Base-by-base conservation (phyloP, 1,140 invertebrate genomes). In the Drosophila obscura region DNA sequence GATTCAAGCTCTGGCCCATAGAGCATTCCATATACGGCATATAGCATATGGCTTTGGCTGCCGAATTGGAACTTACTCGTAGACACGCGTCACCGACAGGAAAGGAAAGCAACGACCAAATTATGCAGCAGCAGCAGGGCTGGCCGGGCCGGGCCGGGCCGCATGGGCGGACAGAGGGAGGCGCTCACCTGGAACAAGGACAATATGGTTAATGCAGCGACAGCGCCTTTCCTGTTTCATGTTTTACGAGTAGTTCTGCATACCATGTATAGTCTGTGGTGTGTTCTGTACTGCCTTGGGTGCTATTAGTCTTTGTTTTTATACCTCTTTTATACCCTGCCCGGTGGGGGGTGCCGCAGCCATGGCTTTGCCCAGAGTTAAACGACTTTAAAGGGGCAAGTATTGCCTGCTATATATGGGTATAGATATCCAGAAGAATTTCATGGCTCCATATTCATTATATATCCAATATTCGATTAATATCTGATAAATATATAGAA, bases 141-240 rank as follows among this genome's bases (percentile, higher is more conserved):
- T 19, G 19, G 1, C 19, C 19, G 19, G 19, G 19, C 19, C 2
- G 11, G 11, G 35, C 35, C 4, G 11, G 35, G 35, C 35, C 31
- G 31, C 31, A 9, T 35, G 62, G 62, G 73, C 49, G 56, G 73
- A 63, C 35, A 39, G 71, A 67, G 53, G 82, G 76, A 77, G 64
- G 69, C 83, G 83, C 67, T 87, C 82, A 87, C 55, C 82, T 87
- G 82, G 82, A 87, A 87, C 82, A 82, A 88, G 82, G 78, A 78
- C 82, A 82, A 78, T 87, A 87, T 87, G 82, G 81, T 84, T 77
- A 75, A 69, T 63, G 80, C 76, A 83, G 76, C 76, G 62, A 66
- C 78, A 81, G 67, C 35, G 75, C 82, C 83, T 81, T 84, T 85
- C 82, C 83, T 85, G 73, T 76, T 68, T 68, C 73, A 55, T 74